Evolutionary conservation across 2,888 invertebrate genomes (phyloP), one percentile per base, ranked within the genome.

Genomic region (Drosophila mimetica): DNA sequence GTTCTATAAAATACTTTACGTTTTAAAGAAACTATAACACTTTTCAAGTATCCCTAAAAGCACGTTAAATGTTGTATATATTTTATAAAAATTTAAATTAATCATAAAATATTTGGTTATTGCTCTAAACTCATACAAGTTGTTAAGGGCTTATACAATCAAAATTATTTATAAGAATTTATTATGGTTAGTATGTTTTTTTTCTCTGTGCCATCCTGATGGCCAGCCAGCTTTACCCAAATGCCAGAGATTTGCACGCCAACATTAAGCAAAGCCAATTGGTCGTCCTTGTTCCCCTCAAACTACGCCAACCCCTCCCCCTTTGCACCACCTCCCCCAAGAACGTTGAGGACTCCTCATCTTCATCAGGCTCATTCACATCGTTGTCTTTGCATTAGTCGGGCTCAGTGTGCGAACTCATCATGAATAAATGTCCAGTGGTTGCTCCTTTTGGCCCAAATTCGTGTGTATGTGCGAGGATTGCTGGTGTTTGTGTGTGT

Each of bases 191-290:
- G 25, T 25, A 25, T 25, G 25, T 25, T 7, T 1, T 39, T 39
- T 37, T 22, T 46, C 13, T 13, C 14, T 32, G 65, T 42, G 34
- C 13, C 16, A 28, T 41, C 11, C 42, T 54, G 30, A 28, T 39
- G 42, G 50, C 52, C 41, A 51, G 34, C 13, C 25, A 42, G 61
- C 64, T 46, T 60, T 60, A 75, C 80, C 71, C 73, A 83, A 79
- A 86, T 79, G 80, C 81, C 70, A 66, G 78, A 86, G 87, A 82
- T 82, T 82, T 82, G 87, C 81, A 84, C 82, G 76, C 82, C 59
- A 54, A 74, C 87, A 82, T 82, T 84, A 86, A 63, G 87, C 76
- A 81, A 82, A 86, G 85, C 81, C 81, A 82, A 82, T 82, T 82
- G 81, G 81, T 84, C 69, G 72, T 76, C 74, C 76, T 61, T 55